Base-by-base conservation (phyloP, 2,797 vertebrate genomes). In the Esox masquinongy region DNA sequence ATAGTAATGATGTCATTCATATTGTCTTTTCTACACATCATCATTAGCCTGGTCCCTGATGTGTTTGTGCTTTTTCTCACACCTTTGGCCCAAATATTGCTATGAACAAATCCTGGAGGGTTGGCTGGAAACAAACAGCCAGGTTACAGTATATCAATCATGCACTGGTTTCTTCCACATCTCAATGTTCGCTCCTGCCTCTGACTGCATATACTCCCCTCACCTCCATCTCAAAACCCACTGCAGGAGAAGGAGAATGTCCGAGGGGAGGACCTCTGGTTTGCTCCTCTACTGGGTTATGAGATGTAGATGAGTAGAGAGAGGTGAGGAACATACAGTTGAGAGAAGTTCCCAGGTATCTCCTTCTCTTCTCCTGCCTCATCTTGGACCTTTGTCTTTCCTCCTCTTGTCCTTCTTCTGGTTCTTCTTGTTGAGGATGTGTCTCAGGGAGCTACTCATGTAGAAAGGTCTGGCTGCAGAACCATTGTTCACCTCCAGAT, bases 401-500 rank as follows among this genome's bases (percentile, higher is more conserved):
- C 9, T 64, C 17, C 4, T n/a, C 26, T 67, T 31, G 0, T 51
- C 26, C 0, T 17, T 56, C 69, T 24, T 34, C 24, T 70, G 36
- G 56, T 89, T 93, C 68, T 73, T 78, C 87, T 92, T 90, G 76
- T 90, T 84, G 39, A 90, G 87, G 82, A 95, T 90, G 83, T 77
- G 83, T 88, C 78, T 80, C 77, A 95, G 77, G 26, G 76, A 68
- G 71, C 76, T 86, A 79, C 14, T 90, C 94, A 91, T 84, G 82
- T 85, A 86, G 90, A 89, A 95, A 11, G 94, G 94, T 71, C 84
- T 92, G 36, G 73, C 80, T 0, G 82, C 26, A 24, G 95, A 93
- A 70, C 94, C 94, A 14, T 93, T 87, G 3, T 95, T 94, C 81
- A 83, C 88, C 87, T 95, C 94, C 90, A 93, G 75, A 81, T 95